These are phyloP conservation scores for Monopis laevigella DNA, from an alignment of 2,888 invertebrate species.

Conservation along the genomic window DNA sequence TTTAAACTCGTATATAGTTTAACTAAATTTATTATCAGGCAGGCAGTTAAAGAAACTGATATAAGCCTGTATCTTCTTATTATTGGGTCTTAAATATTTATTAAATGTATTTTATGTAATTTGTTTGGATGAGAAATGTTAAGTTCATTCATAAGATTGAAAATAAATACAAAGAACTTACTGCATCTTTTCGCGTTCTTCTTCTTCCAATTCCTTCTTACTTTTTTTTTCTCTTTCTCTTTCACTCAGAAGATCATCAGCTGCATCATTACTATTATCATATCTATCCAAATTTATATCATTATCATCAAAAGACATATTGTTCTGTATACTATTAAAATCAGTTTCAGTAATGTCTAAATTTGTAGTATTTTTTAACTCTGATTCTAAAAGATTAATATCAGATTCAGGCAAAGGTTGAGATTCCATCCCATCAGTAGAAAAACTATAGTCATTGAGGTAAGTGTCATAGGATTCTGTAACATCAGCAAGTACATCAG, in stretches of 20 bases:
- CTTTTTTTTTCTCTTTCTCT: constrained; percentile 76
- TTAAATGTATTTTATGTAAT: no score
- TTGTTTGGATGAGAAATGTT: no score
- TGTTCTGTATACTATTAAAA: neutral
- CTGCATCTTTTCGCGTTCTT: constrained; percentile 97
- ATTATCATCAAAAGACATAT: constrained; percentile 13
- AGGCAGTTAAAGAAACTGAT: no score
- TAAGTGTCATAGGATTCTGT: constrained; percentile 49
- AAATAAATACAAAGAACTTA: constrained; percentile 51
- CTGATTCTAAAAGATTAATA: constrained; percentile 23
- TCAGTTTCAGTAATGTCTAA: no score
- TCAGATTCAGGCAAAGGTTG: constrained; percentile 29
- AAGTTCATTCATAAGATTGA: no score
- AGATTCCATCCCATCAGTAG: constrained; percentile 22
- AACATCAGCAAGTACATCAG: constrained; percentile 36
- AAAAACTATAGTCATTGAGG: constrained; percentile 49
- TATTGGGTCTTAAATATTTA: no score
- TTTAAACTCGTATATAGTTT: no score
- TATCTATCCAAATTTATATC: no score
- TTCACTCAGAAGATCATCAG: constrained; percentile 54
- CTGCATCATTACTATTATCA: constrained; percentile 19
- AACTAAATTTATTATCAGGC: no score
- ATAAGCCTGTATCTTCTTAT: no score
- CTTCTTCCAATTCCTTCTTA: constrained; percentile 89
- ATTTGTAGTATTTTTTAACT: constrained; percentile 10